Evolutionary conservation across 1,140 invertebrate species (phyloP), one percentile per base, ranked within the genome.

Genomic region (fruit fly (Drosophila melanogaster)): DNA sequence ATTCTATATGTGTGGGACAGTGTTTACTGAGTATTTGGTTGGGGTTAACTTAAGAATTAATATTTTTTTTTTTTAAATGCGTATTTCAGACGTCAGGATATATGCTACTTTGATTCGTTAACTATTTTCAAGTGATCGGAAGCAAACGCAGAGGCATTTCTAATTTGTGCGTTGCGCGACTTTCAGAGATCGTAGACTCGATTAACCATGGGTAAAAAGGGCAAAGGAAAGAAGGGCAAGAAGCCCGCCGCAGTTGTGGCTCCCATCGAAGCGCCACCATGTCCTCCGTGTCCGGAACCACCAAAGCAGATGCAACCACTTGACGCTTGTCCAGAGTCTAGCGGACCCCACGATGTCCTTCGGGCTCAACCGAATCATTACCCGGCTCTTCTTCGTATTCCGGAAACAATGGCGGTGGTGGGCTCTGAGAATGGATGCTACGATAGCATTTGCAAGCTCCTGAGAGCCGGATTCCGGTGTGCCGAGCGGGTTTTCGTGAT

Each of bases 381-480:
- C 62, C 90, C 90, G 14, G 90, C 90, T 11, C 57, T 90, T 22
- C 47, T 91, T 4, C 77, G 79, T 17, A 80, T 83, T 10, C 90
- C 90, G 24, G 90, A 92, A 46, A 90, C 85, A 3, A 89, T 92
- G 81, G 91, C 90, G 1, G 89, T 92, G 44, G 85, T 92, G 37
- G 91, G 91, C 4, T 92, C 91, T 0, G 91, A 92, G 67, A 90
- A 81, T 50, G 91, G 91, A 12, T 86, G 80, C 70, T 92, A 92
- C 54, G 89, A 92, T 7, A 92, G 91, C 74, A 77, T 92, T 41
- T 92, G 91, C 24, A 92, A 92, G 55, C 65, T 92, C 5, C 46
- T 92, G 24, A 73, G 84, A n/a, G 80, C 89, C 35, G 91, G 83
- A 19, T 91, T 92, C 56, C 89, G 83, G 50, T 91, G 91, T 65